phyloP scores from a whole-genome alignment of 2,888 invertebrate species.

The Drepana falcataria region DNA sequence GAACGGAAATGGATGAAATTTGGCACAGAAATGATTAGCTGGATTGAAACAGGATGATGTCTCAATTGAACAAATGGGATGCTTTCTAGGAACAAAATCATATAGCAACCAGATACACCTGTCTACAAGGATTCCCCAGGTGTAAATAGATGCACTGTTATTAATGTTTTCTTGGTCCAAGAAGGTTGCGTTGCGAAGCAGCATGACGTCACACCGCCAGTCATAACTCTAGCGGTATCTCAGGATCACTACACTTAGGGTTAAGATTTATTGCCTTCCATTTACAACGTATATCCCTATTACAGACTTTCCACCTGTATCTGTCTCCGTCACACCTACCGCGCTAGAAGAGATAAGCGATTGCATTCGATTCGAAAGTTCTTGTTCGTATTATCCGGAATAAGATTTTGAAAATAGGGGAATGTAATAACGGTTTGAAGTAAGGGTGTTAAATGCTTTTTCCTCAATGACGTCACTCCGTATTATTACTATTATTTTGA shows the following conservation, averaged over 20 bases:
- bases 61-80: too few species aligned
- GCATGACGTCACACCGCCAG: constrained; percentile 37
- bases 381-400: constrained; percentile 29
- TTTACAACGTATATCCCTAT: constrained; percentile 21
- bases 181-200: constrained; percentile 31
- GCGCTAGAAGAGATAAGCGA: constrained; percentile 16
- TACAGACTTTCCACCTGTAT: constrained; percentile 8
- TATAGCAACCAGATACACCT: too few species aligned
- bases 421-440: constrained; percentile 36
- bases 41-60: too few species aligned
- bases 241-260: constrained; percentile 27
- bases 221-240: constrained; percentile 30
- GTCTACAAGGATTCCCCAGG: not conserved
- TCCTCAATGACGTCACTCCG: constrained; percentile 3
- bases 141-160: not conserved
- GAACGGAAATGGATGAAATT: too few species aligned
- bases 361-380: constrained; percentile 18
- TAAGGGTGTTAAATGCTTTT: constrained; percentile 35
- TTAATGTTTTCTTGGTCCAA: constrained; percentile 24
- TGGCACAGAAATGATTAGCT: too few species aligned
- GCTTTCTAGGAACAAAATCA: too few species aligned
- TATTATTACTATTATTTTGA: not conserved
- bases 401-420: constrained; percentile 35
- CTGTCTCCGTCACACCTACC: constrained; percentile 16
- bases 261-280: constrained; percentile 49